phyloP scores from a whole-genome alignment of 2,797 vertebrate species.

The Urocyon cinereoargenteus region DNA sequence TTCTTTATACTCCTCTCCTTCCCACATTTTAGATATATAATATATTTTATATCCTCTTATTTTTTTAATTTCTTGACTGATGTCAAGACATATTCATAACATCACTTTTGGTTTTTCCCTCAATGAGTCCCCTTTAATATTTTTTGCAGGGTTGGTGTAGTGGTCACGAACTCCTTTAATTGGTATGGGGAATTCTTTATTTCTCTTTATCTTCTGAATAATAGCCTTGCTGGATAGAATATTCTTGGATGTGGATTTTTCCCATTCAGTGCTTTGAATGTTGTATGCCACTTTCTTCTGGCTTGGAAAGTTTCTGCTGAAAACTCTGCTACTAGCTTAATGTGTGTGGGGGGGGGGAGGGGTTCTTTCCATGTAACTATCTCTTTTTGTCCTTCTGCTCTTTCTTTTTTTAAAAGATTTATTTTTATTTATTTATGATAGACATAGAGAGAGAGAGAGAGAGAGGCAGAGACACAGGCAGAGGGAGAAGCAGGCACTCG shows the following conservation, averaged over 20 bases:
- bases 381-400: background rate
- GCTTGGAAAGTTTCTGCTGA: background rate
- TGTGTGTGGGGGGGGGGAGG: background rate
- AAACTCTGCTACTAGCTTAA: background rate
- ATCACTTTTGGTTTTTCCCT: background rate
- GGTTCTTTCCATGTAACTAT: background rate
- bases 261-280: background rate
- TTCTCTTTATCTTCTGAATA: background rate
- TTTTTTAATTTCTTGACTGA: background rate
- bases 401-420: too few species aligned
- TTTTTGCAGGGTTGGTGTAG: background rate
- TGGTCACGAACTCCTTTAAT: background rate
- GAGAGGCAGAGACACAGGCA: too few species aligned
- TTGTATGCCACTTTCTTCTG: background rate
- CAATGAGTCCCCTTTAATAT: background rate
- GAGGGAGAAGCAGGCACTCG: too few species aligned
- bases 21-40: background rate
- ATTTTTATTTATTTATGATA: too few species aligned
- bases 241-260: background rate
- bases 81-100: background rate
- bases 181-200: background rate
- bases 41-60: background rate
- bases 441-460: too few species aligned
- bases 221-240: background rate
- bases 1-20: background rate